Evolutionary conservation across 2,797 vertebrate genomes (phyloP), one percentile per base, ranked within the genome.

Genomic region (Pygocentrus nattereri): DNA sequence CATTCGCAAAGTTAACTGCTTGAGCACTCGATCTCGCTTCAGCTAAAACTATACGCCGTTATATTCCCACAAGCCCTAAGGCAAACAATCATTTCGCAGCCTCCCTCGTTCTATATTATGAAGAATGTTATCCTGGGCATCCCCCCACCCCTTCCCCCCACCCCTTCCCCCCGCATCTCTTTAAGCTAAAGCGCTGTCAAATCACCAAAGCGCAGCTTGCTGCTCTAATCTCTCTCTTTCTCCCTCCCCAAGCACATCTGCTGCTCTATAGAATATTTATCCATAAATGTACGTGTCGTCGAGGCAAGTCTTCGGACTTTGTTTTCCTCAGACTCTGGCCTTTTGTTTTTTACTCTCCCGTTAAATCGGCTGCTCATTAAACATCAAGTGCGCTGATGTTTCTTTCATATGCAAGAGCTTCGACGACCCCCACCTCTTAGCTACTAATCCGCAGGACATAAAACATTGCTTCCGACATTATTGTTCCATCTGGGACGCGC

Each of bases 121-220:
- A 70, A 68, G 84, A 80, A 72, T 88, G 72, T 79, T 47, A 25
- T 79, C 72, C 87, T 89, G 38, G 31, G 64, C 34, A 13, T 21
- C n/a, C n/a, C n/a, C n/a, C n/a, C n/a, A n/a, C 34, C 64, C 89
- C n/a, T n/a, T n/a, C n/a, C 89, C 83, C 94, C 85, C 84, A 1
- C 27, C 69, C n/a, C 41, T 10, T 25, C 74, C 86, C 80, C 82
- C 76, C 86, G 83, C 84, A 70, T 52, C 69, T 76, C 88, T 90
- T 90, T 90, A 91, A 91, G 87, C 91, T 88, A 85, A 91, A 93
- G 88, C 84, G 4, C 88, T 90, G 88, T 88, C 93, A 92, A 94
- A 94, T 94, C 91, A 91, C 91, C 88, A 86, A 87, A 92, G 90
- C 90, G 81, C 84, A 71, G 81, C 85, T 88, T 79, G 77, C 30